Conservation (phyloP, 2,797 vertebrate genomes). For the Acestrorhynchus altus region DNA sequence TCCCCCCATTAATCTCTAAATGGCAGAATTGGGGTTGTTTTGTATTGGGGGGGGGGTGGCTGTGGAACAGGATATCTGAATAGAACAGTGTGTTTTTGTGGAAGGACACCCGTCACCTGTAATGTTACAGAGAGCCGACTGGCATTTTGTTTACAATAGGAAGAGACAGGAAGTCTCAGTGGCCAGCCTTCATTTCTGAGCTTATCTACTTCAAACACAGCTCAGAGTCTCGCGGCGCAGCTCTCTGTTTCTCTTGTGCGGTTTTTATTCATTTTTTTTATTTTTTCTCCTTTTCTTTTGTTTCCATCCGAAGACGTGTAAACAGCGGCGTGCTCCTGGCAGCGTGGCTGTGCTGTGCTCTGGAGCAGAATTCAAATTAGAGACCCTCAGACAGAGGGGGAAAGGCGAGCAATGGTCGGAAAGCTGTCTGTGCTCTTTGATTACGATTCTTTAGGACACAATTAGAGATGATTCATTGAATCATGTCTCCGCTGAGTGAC, state of each 20-base stretch:
- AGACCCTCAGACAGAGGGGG: neutral
- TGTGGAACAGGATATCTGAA: neutral
- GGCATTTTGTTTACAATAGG: conserved; percentile 1
- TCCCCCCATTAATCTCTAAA: no score
- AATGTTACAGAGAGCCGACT: neutral
- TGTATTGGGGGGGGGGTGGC: neutral
- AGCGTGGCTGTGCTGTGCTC: neutral
- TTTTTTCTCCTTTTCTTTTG: neutral
- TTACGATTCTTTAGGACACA: no score
- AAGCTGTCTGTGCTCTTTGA: no score
- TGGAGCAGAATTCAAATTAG: neutral
- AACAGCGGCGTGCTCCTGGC: neutral
- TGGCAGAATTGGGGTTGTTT: neutral
- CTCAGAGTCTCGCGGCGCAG: neutral
- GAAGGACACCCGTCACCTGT: conserved; percentile 5
- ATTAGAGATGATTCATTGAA: no score
- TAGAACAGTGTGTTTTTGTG: neutral
- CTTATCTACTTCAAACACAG: conserved; percentile 9
- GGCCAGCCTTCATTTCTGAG: neutral
- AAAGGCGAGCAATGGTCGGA: neutral
- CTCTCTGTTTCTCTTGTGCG: neutral
- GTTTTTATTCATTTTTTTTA: neutral
- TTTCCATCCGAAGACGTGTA: neutral
- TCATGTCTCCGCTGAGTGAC: no score
- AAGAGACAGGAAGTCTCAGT: conserved; percentile 9